Percentiles rank a stretch among this genome's conserved stretches.
phyloP scores from a whole-genome alignment of 1,140 invertebrate species.

The Drosophila truncata region DNA sequence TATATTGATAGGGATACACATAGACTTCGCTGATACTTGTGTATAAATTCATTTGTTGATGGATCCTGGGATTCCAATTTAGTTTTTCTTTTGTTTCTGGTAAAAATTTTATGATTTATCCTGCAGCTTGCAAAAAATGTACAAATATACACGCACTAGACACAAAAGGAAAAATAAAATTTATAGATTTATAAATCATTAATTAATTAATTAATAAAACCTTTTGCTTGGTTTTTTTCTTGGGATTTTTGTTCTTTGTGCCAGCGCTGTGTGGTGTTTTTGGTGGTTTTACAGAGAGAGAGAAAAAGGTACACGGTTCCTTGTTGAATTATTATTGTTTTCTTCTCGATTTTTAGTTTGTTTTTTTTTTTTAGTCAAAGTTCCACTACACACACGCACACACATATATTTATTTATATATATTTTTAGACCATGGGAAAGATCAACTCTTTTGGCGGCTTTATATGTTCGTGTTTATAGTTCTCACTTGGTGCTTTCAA shows the following conservation, averaged over 20 bases:
- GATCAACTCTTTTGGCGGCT: constrained; percentile 20
- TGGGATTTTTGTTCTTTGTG: not conserved
- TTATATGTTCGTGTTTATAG: constrained; percentile 23
- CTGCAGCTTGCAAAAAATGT: constrained; percentile 48
- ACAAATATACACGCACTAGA: constrained; percentile 39
- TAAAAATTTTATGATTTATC: constrained; percentile 8
- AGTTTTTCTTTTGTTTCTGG: constrained; percentile 2
- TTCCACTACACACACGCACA: constrained; percentile 29
- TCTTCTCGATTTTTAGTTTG: constrained; percentile 7
- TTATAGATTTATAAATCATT: not conserved
- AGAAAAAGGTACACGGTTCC: constrained; percentile 71
- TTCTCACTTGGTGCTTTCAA: constrained; percentile 61
- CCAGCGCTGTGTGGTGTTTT: not conserved
- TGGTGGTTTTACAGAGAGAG: constrained; percentile 1
- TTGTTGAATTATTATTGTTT: constrained; percentile 59
- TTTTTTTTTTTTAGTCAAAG: constrained; percentile 15
- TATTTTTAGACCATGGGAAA: constrained; percentile 9
- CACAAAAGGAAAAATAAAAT: constrained; percentile 7
- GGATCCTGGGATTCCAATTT: constrained; percentile 2
- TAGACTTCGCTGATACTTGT: constrained; percentile 14
- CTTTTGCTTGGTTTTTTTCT: not conserved
- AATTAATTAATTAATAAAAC: not conserved
- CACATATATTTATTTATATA: constrained; percentile 1
- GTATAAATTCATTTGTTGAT: constrained; percentile 54
- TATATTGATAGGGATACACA: constrained; percentile 13